A percentile compares a stretch with the other conserved stretches of the same genome.
phyloP scores from a whole-genome alignment of 2,113 vertebrate species.

The Callipepla californica region DNA sequence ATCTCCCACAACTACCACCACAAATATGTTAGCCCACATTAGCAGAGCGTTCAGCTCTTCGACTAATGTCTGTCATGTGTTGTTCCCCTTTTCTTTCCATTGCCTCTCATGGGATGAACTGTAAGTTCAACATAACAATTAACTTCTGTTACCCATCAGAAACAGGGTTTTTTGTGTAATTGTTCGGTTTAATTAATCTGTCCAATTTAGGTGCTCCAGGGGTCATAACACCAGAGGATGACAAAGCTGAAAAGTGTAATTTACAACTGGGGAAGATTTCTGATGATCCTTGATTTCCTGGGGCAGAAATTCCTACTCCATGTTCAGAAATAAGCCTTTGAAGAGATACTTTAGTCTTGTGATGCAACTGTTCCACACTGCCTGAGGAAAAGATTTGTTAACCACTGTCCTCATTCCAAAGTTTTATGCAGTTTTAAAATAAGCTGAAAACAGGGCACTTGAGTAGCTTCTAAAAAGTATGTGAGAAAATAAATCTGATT shows the following conservation, averaged over 20 bases:
- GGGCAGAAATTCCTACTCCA: slow-evolving; percentile 49
- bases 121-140: slow-evolving; percentile 19
- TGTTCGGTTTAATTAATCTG: slow-evolving; percentile 33
- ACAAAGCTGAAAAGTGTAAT: slow-evolving; percentile 7
- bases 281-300: slow-evolving; percentile 11
- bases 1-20: background rate
- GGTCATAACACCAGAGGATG: slow-evolving; percentile 2
- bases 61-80: fast-evolving
- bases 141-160: background rate
- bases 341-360: slow-evolving; percentile 27
- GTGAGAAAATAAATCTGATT: background rate
- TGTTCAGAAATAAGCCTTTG: background rate
- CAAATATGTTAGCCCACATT: fast-evolving
- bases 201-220: background rate
- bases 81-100: background rate
- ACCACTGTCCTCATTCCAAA: slow-evolving; percentile 14
- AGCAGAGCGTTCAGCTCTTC: background rate
- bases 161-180: background rate
- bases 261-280: slow-evolving; percentile 21
- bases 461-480: background rate
- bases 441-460: background rate
- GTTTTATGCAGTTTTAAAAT: slow-evolving; percentile 13
- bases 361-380: background rate
- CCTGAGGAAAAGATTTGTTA: slow-evolving; percentile 34
- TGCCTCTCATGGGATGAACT: background rate